Evolutionary conservation across 2,888 invertebrate genomes (phyloP).

Genomic region (Polymixis flavicincta): DNA sequence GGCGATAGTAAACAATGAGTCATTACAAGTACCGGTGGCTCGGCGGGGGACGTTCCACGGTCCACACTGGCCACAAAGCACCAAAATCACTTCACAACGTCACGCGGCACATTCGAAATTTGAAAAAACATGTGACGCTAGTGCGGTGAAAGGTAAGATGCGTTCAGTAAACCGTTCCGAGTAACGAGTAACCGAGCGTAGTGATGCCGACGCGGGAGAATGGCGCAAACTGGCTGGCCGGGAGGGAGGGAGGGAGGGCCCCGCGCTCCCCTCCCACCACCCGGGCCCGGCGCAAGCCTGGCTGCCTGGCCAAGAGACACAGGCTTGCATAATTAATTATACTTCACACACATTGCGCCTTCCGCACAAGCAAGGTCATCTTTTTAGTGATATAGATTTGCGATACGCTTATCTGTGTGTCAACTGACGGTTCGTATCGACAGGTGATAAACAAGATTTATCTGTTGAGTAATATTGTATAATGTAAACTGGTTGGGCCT

Average conservation of each 20-base stretch:
- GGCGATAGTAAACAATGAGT: constrained; percentile 81
- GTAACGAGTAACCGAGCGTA: constrained; percentile 85
- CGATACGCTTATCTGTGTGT: constrained; percentile 54
- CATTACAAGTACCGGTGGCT: constrained; percentile 82
- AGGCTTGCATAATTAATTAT: constrained; percentile 88
- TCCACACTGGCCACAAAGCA: constrained; percentile 86
- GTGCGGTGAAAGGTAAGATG: constrained; percentile 89
- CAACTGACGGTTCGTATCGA: constrained; percentile 40
- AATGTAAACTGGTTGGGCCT: constrained; percentile 28
- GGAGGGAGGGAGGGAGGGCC: constrained; percentile 75
- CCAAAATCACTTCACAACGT: constrained; percentile 88
- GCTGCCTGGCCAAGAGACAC: constrained; percentile 85
- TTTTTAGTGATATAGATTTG: constrained; percentile 74
- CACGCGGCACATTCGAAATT: constrained; percentile 82
- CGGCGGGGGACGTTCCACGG: constrained; percentile 75
- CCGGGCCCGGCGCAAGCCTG: constrained; percentile 71
- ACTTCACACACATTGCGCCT: constrained; percentile 85
- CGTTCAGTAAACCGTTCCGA: constrained; percentile 85
- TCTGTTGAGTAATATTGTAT: constrained; percentile 37
- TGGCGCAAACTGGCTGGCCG: constrained; percentile 87
- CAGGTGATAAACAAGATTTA: constrained; percentile 55
- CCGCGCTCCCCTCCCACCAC: constrained; percentile 59
- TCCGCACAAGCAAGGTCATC: constrained; percentile 86
- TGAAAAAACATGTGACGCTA: constrained; percentile 81
- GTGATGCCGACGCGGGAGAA: constrained; percentile 87